Base-by-base conservation (phyloP, 2,113 vertebrate genomes). In the Tenebrosternarchus preto region DNA sequence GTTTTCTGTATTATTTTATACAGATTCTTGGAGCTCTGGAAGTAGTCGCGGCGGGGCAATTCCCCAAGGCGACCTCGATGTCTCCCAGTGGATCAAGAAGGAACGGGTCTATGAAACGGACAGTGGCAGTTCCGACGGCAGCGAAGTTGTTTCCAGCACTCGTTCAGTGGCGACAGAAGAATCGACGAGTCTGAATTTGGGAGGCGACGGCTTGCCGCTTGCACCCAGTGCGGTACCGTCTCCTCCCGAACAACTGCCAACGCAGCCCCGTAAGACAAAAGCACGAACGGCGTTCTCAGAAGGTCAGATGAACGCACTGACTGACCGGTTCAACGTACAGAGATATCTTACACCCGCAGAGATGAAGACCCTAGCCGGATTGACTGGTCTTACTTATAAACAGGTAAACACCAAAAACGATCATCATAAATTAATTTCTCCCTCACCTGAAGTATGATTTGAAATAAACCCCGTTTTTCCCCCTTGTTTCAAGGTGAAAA, bases 401-500 rank as follows among this genome's bases (percentile, higher is more conserved):
- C 92, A 94, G 92, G 95, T 95, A 73, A 78, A 59, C 2, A 0
- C 4, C 1, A 22, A 25, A 17, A 20, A 66, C 1, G 5, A 5
- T 33, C 0, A 43, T 31, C 5, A n/a, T 0, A 16, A 63, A n/a
- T n/a, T n/a, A n/a, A n/a, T n/a, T n/a, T 36, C 39, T 1, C 39
- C 39, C 7, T 12, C 43, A 1, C 43, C 43, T 60, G 27, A 15
- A 50, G 11, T 50, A 12, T 50, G 43, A 8, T 46, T 50, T 50
- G 43, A 50, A 15, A 2, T 50, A 12, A 2, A 50, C 43, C 43
- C 43, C 7, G 57, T 61, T 15, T 61, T 15, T 46, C 50, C 60
- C 43, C 3, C 68, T 9, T 50, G 43, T 79, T 25, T 6, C 19
- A 64, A 97, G 96, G 94, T 98, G 15, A 98, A 97, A 88, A 97